Evolutionary conservation across 2,888 invertebrate species (phyloP), one percentile per base, ranked within the genome.

Genomic region (Dynastes grantii): DNA sequence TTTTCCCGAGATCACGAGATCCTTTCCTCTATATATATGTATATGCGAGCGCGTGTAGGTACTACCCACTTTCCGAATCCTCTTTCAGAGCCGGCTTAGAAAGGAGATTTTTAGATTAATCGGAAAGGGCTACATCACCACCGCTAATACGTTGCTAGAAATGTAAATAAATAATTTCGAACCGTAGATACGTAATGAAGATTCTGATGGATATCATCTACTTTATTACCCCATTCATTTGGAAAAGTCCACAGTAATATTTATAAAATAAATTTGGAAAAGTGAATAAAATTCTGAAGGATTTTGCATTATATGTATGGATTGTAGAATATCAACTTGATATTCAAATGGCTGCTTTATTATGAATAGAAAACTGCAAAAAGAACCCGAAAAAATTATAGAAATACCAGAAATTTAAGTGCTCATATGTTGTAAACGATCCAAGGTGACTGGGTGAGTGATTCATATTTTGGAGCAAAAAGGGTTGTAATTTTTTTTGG

Each of bases 1-100:
- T 80, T 81, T 81, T n/a, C 53, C 81, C 80, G 71, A 77, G 78
- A 79, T 81, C 81, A 81, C 78, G 65, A 76, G 77, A 78, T 78
- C 80, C 79, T 16, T 16, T 53, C 53, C n/a, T 5, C 11, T n/a
- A n/a, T 13, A n/a, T 51, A n/a, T 76, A 70, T 70, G 53, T 58
- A 71, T 55, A 55, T 32, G 16, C 71, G 53, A 53, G n/a, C 53
- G 53, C 53, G 9, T 51, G n/a, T 53, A 53, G 45, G 45, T 45
- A 45, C 9, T 45, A 45, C 45, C 45, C 80, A 79, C 78, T 79
- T 80, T 81, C 77, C 70, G 27, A 70, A 29, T 55, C 58, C 37
- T 55, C 55, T 55, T 71, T 55, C 71, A 71, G 58, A 71, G 27
- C 71, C 71, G 71, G 71, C 58, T 71, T 71, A 71, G 71, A 58